Base-by-base conservation (phyloP, 2,797 vertebrate species). In the Tinamus major region DNA sequence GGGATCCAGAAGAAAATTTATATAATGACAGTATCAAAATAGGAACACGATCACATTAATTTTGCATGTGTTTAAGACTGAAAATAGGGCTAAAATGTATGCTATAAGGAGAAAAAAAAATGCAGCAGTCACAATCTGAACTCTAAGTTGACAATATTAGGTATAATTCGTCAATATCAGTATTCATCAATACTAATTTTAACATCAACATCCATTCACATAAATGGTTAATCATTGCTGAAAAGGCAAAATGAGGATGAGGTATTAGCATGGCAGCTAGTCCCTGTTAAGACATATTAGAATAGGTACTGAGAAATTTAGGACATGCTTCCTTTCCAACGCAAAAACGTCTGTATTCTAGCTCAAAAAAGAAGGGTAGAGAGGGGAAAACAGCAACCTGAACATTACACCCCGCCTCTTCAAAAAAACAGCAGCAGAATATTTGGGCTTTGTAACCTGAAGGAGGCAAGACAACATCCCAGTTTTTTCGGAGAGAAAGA, bases 31-130 rank as follows among this genome's bases (percentile, higher is more conserved):
- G 12, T 0, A 53, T 13, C 72, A 77, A 74, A 77, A 20, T 0
- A 72, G 0, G 3, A 59, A 6, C 13, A 21, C 10, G 12, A 63
- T 29, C 10, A 33, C 3, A 63, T 10, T 20, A 6, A 31, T 59
- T 58, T 88, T 69, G 67, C 1, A n/a, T 13, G 53, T 58, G 20
- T 20, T 79, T 59, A 62, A 65, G 21, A 79, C 27, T 4, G 4
- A 82, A 76, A 79, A 44, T 0, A 63, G 4, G 33, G 16, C 35
- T 76, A 87, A 85, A 13, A 63, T 33, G 48, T 67, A 29, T 67
- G 7, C 3, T 37, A 8, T 4, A 26, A 1, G 41, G 11, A 8
- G 9, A 13, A 17, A 9, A 65, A 9, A 67, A 79, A 59, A 1
- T 3, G 1, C 31, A 82, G 26, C 6, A 74, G 10, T 18, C 29